Conservation (phyloP, 2,113 vertebrate genomes). For the Chaenocephalus aceratus region DNA sequence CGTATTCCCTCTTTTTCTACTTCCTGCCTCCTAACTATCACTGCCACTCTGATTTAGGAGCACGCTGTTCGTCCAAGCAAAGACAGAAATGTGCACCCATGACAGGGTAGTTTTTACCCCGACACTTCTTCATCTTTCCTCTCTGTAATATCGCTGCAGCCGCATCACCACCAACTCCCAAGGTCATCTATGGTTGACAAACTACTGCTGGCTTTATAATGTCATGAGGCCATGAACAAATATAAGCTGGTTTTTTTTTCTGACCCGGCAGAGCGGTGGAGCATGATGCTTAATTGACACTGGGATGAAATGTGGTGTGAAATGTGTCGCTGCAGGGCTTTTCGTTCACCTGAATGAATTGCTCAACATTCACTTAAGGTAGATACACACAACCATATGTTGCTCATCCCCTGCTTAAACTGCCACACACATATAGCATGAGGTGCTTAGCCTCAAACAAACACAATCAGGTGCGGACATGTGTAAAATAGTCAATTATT, state of each 20-base stretch:
- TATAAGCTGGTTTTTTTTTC: conserved; percentile 66
- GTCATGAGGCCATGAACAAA: conserved; percentile 76
- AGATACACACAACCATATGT: conserved; percentile 69
- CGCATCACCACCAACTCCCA: conserved; percentile 68
- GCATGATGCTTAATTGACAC: conserved; percentile 83
- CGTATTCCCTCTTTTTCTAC: conserved; percentile 39
- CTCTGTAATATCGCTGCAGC: conserved; percentile 34
- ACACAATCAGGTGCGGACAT: conserved; percentile 11
- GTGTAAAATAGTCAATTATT: conserved; percentile 6
- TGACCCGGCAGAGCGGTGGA: conserved; percentile 73
- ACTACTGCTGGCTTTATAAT: conserved; percentile 69
- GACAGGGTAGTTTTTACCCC: conserved; percentile 67
- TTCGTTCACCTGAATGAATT: conserved; percentile 78
- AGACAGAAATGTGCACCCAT: conserved; percentile 67
- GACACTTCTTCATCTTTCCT: conserved; percentile 72
- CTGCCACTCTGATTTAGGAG: conserved; percentile 71
- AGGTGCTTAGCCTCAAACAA: conserved; percentile 32
- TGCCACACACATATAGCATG: conserved; percentile 12
- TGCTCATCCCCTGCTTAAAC: conserved; percentile 46
- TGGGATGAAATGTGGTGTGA: conserved; percentile 84
- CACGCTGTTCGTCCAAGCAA: conserved; percentile 50
- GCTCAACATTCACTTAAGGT: conserved; percentile 78
- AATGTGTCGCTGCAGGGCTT: conserved; percentile 76
- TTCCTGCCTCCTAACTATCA: conserved; percentile 63
- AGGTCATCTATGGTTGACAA: conserved; percentile 82